Evolutionary conservation across 1,140 invertebrate species (phyloP), one percentile per base, ranked within the genome.

Genomic region (Pseudomyrmex flavicornis): DNA sequence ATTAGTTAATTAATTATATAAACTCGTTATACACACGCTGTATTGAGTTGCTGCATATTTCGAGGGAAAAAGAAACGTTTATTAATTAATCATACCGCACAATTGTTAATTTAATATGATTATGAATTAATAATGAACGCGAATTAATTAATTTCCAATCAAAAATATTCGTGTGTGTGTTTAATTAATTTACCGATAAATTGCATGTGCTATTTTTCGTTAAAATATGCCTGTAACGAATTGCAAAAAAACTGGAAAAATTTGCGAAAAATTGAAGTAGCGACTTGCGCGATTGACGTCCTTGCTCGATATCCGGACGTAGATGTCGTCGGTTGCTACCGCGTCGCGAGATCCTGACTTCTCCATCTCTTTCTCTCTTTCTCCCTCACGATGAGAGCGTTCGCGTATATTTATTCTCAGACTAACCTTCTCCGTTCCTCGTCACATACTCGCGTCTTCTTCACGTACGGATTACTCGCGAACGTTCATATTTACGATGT

Each of bases 251-350:
- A 35, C 5, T 20, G 17, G 12, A 80, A 7, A 70, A 70, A 80
- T 80, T 80, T 66, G 54, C 76, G 59, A 80, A 46, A 70, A 80
- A 80, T 17, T 52, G 4, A 3, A 56, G 75, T 17, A 7, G 52
- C 65, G 26, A 61, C 15, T 46, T 80, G 76, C 20, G 20, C 52
- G 65, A 79, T 80, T 66, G 76, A 59, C 17, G 44, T 20, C 54
- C 68, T 44, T n/a, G 69, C 69, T 63, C 82, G 85, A 84, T 87
- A 82, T 87, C 85, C 73, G 82, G 35, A 35, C 35, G 35, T 35
- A 35, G 85, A 87, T 84, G 87, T 88, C 86, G 86, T 88, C 86
- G 86, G 84, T 87, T 74, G 65, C 82, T 75, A 69, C 58, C 59
- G 72, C 82, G 46, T 35, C 69, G 56, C 22, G 35, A 17, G 68